Evolutionary conservation across 2,888 invertebrate genomes (phyloP), one percentile per base, ranked within the genome.

Genomic region (Litoditis marina): DNA sequence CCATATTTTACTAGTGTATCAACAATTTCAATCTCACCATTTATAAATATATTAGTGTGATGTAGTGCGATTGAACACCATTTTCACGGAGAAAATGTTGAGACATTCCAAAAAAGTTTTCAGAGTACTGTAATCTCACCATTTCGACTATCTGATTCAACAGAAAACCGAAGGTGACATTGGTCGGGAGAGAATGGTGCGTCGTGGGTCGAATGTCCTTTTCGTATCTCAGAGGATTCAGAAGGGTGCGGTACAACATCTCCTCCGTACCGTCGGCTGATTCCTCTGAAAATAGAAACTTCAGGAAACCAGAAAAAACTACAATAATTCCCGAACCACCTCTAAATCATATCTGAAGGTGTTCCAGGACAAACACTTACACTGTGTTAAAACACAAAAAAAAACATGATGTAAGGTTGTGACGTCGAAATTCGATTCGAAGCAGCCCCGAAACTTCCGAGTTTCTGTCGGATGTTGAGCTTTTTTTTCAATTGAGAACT

Each of bases 101-200:
- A 19, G 16, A 19, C 42, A 42, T 19, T 4, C n/a, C 42, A 42
- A 8, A 3, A 42, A 8, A 4, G 4, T 42, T 42, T 42, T 11
- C 25, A 52, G 19, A 34, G 34, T 36, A 25, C 2, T 42, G 42
- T 2, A 46, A 28, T 28, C 69, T 64, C 34, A 90, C 91, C 84
- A 91, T 91, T 82, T 91, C 91, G 73, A 91, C 91, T 70, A 91
- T 91, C 79, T 91, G 91, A 84, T 91, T 91, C 64, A 91, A 86
- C 0, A 91, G 89, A 36, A 91, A 89, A 2, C 91, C 91, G 80
- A 91, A 91, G 63, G 89, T 89, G 78, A 91, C 90, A 65, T 89
- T 87, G 27, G 91, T 87, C 0, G 91, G 89, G 65, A 88, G 87
- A 0, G 90, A 88, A 42, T 90, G 90, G 85, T 91, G 90, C 80